A percentile compares a stretch with the other conserved stretches of the same genome.
Conservation (phyloP, 1,140 invertebrate genomes). For the Lordiphosa mommai region DNA sequence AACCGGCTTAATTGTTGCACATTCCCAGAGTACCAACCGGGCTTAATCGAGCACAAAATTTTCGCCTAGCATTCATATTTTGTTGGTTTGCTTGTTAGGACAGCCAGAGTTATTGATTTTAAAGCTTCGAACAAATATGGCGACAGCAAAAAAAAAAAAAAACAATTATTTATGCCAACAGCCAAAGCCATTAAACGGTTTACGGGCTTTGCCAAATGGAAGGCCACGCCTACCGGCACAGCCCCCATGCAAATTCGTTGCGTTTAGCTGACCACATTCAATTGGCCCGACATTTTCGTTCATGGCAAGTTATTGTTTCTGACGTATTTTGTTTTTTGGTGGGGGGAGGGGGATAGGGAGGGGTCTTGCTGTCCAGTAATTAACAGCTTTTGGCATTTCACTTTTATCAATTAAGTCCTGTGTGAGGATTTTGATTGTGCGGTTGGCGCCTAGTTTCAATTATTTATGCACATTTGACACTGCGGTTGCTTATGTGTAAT, state of each 20-base stretch:
- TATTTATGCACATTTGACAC: slow-evolving; percentile 54
- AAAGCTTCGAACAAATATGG: slow-evolving; percentile 37
- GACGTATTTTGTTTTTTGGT: slow-evolving; percentile 32
- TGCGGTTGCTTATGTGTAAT: slow-evolving; percentile 29
- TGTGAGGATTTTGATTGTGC: slow-evolving; percentile 43
- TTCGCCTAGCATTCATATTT: slow-evolving; percentile 17
- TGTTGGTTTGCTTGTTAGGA: slow-evolving; percentile 25
- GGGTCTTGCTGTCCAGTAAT: slow-evolving; percentile 18
- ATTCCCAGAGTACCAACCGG: slow-evolving; percentile 12
- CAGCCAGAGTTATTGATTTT: slow-evolving; percentile 56
- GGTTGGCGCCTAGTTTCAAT: slow-evolving; percentile 40
- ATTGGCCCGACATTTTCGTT: slow-evolving; percentile 13
- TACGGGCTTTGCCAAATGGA: slow-evolving; percentile 34
- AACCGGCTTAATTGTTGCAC: slow-evolving; percentile 71
- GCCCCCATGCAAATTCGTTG: slow-evolving; percentile 30
- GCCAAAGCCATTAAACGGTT: slow-evolving; percentile 46
- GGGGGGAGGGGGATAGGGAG: background rate
- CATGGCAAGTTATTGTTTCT: slow-evolving; percentile 34
- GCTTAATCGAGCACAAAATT: slow-evolving; percentile 67
- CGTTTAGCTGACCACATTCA: slow-evolving; percentile 37
- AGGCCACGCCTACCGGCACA: slow-evolving; percentile 3
- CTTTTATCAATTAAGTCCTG: slow-evolving; percentile 47
- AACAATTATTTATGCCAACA: slow-evolving; percentile 49
- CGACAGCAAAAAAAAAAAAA: slow-evolving; percentile 12
- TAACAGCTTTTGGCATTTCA: slow-evolving; percentile 26